Base-by-base conservation (phyloP, 2,888 invertebrate species). In the Cerceris ruficornis region DNA sequence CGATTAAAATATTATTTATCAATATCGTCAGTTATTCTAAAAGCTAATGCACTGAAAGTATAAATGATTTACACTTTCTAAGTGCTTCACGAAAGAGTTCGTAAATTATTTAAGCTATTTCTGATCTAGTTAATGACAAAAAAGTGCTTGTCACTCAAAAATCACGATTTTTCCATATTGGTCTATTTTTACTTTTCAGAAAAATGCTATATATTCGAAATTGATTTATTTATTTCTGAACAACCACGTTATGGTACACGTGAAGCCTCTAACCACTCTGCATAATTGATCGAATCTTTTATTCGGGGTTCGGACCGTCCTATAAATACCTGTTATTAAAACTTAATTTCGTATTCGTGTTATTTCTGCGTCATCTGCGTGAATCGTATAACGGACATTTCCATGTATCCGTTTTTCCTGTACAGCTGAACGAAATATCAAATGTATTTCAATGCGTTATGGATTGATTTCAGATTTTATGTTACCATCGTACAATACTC, bases 231-330 rank as follows among this genome's bases (percentile, higher is more conserved):
- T 28, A 28, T 28, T 28, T 28, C 28, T 28, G 28, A 28, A 28
- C 2, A 28, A 4, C 28, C 28, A 28, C 28, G 28, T 28, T n/a
- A 28, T 28, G 28, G 98, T 98, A 94, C 96, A 97, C 95, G 87
- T 83, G 58, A 11, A 55, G 50, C 13, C 0, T 50, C 1, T 50
- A n/a, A 28, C 11, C 50, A 50, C 9, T 50, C n/a, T 50, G n/a
- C 4, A 50, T 50, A 50, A 50, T 50, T 50, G 50, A 50, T 50
- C 50, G n/a, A n/a, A n/a, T 6, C 6, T 50, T 50, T 50, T n/a
- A n/a, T 50, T n/a, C n/a, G 7, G n/a, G n/a, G 1, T 11, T 11
- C 50, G 6, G 5, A 2, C 50, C n/a, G n/a, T 50, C n/a, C 13
- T 50, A 50, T 50, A 50, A 46, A 46, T 46, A 46, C 46, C 46